A percentile compares a stretch with the other conserved stretches of the same genome.
Evolutionary conservation across 2,113 vertebrate genomes (phyloP).

Genomic region (Myotis lucifugus): DNA sequence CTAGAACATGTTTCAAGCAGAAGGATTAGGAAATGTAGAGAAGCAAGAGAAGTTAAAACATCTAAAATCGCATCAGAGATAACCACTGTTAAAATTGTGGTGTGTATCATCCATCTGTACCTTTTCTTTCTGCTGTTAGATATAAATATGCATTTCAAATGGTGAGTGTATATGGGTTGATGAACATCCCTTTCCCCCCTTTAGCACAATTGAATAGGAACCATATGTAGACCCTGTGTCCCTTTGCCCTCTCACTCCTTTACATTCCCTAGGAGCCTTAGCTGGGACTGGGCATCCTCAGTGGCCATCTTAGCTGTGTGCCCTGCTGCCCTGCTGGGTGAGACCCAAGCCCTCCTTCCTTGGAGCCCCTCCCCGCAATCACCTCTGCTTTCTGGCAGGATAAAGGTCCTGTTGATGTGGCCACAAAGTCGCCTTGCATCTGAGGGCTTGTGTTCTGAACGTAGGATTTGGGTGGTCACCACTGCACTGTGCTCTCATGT

Average conservation of each 20-base stretch:
- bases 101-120: background rate
- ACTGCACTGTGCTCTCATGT: too few species aligned
- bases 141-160: background rate
- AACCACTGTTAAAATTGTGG: background rate
- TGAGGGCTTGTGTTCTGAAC: background rate
- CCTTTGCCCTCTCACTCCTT: background rate
- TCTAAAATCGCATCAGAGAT: background rate
- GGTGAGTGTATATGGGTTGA: background rate
- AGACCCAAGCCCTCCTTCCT: background rate
- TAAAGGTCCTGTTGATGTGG: background rate
- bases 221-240: background rate
- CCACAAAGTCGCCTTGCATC: background rate
- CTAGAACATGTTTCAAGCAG: background rate
- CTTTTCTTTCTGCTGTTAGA: background rate
- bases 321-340: background rate
- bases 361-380: background rate
- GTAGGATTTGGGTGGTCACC: background rate
- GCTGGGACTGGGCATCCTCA: too few species aligned
- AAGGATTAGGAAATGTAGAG: background rate
- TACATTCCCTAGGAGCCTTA: background rate
- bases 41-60: slow-evolving; percentile 13
- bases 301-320: background rate
- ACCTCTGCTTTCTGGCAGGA: background rate
- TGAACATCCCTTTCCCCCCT: background rate
- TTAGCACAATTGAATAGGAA: background rate